These are phyloP conservation scores for Scartelaos histophorus DNA, from an alignment of 2,113 vertebrate genomes.

Conservation along the genomic window DNA sequence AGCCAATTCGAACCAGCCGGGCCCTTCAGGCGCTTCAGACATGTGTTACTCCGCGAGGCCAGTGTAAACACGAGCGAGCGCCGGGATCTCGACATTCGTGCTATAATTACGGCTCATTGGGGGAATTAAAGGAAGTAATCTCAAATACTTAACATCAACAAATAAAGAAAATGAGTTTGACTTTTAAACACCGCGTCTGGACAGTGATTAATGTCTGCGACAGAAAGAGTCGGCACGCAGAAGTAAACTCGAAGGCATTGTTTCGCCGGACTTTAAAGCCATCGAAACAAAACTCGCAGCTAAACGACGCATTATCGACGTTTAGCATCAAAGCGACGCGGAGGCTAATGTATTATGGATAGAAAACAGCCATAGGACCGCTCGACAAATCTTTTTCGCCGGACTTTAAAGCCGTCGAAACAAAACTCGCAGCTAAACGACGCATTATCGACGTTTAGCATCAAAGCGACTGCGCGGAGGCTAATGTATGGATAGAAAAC, in stretches of 20 bases:
- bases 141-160: constrained; percentile 6
- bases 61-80: constrained; percentile 18
- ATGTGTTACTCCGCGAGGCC: constrained; percentile 7
- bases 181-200: constrained; percentile 1
- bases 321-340: no score
- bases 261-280: not conserved
- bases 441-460: no score
- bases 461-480: no score
- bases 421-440: not conserved
- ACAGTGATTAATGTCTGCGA: constrained; percentile 5
- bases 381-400: no score
- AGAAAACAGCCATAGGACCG: not conserved
- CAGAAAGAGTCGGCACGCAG: not conserved
- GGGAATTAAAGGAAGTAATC: constrained; percentile 4
- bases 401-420: not conserved
- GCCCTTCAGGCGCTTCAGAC: constrained; percentile 17
- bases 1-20: constrained; percentile 44
- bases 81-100: constrained; percentile 6
- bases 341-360: no score
- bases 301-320: no score
- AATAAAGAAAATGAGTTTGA: constrained; percentile 13
- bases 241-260: not conserved
- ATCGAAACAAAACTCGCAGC: not conserved
- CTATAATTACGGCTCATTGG: not conserved
- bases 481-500: no score